Evolutionary conservation across 2,797 vertebrate genomes (phyloP).

Genomic region (Artibeus lituratus): DNA sequence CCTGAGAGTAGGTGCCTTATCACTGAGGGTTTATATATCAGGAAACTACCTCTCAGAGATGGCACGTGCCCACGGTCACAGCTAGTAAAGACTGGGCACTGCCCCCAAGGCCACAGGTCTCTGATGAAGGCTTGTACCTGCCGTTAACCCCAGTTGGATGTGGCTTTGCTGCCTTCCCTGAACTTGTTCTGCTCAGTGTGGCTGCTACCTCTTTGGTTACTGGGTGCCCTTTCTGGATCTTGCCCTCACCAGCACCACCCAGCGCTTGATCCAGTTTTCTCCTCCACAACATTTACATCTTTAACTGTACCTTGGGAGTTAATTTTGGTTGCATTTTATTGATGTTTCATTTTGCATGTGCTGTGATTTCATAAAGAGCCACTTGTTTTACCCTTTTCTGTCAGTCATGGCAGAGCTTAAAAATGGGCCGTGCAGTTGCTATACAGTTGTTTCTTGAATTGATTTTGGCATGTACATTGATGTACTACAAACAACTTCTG

Average conservation of each 20-base stretch:
- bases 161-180: not conserved
- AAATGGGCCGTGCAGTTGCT: not conserved
- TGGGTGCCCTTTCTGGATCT: not conserved
- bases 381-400: not conserved
- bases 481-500: not conserved
- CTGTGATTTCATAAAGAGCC: not conserved
- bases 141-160: not conserved
- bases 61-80: not conserved
- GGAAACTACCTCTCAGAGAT: not conserved
- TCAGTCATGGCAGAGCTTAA: not conserved
- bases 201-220: not conserved
- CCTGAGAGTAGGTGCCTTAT: not conserved
- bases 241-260: not conserved
- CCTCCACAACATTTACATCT: not conserved
- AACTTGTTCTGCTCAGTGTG: not conserved
- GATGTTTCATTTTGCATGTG: not conserved
- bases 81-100: not conserved
- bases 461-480: not conserved
- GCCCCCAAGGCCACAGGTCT: not conserved
- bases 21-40: not conserved
- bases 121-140: not conserved
- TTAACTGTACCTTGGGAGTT: not conserved
- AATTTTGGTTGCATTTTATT: not conserved
- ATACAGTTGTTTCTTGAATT: conserved; percentile 1
- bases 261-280: not conserved